These are phyloP conservation scores for Conistra vaccinii DNA, from an alignment of 2,888 invertebrate species.

Conservation along the genomic window DNA sequence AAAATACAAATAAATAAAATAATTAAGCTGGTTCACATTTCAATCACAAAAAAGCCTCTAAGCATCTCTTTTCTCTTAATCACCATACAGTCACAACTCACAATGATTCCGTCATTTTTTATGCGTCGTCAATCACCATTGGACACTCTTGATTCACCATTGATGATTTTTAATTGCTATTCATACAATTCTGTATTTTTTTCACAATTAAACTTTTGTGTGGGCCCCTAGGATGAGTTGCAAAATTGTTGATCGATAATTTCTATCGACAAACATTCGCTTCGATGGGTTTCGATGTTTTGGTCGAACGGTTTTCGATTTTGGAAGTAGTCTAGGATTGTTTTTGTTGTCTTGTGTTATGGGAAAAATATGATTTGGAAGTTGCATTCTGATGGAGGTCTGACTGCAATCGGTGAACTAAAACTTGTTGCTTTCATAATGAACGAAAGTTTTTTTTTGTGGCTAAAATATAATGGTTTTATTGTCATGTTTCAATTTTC, in stretches of 20 bases:
- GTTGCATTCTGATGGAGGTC: neutral
- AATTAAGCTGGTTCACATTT: constrained; percentile 26
- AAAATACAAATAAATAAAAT: constrained; percentile 39
- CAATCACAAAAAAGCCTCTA: constrained; percentile 22
- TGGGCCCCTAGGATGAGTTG: constrained; percentile 70
- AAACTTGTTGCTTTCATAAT: neutral
- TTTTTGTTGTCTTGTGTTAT: constrained; percentile 26
- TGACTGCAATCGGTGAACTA: too few relatives aligned
- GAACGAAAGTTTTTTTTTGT: neutral
- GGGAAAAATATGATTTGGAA: constrained; percentile 4
- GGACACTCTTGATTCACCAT: constrained; percentile 72
- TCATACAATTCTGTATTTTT: constrained; percentile 70
- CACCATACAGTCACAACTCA: constrained; percentile 39
- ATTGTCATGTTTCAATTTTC: neutral
- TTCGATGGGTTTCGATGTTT: constrained; percentile 48
- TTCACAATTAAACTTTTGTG: constrained; percentile 74
- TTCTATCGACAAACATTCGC: constrained; percentile 53
- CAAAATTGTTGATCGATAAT: constrained; percentile 59
- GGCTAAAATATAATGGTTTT: too few relatives aligned
- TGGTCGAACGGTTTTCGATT: constrained; percentile 45
- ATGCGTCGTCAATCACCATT: constrained; percentile 71
- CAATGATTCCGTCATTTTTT: constrained; percentile 65
- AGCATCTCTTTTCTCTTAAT: constrained; percentile 24
- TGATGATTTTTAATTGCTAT: constrained; percentile 79
- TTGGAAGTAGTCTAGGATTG: constrained; percentile 22